These are phyloP conservation scores for Ibidorhyncha struthersii DNA, from an alignment of 2,113 vertebrate species.

Conservation along the genomic window DNA sequence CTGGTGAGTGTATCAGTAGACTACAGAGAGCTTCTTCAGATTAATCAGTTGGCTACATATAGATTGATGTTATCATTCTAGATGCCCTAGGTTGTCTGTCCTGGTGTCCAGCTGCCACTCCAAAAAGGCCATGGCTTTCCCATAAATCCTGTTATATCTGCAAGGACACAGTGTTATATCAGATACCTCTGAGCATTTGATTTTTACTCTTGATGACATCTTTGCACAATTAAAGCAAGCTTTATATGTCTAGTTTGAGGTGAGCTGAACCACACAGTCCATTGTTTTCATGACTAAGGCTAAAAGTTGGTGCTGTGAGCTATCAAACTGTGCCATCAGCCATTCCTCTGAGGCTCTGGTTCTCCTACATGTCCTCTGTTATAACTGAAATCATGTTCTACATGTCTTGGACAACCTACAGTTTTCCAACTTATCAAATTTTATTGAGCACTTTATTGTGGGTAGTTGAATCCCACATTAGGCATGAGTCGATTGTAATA, in stretches of 20 bases:
- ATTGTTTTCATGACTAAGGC: background rate
- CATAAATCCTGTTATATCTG: background rate
- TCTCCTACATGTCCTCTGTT: background rate
- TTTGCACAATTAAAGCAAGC: background rate
- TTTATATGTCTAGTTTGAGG: background rate
- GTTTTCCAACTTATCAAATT: background rate
- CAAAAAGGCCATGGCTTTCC: background rate
- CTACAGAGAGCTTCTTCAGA: background rate
- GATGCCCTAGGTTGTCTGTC: background rate
- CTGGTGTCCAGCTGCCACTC: background rate
- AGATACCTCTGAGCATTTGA: background rate
- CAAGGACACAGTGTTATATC: background rate
- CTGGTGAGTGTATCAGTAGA: accelerated
- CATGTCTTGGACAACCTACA: background rate
- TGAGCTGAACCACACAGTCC: background rate
- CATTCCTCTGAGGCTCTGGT: background rate
- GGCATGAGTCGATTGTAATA: background rate
- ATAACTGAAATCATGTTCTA: background rate
- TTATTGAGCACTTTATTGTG: background rate
- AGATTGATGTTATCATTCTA: background rate
- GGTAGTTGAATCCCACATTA: background rate
- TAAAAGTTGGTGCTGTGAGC: background rate
- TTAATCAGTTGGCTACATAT: background rate
- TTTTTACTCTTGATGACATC: background rate
- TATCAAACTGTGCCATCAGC: accelerated